Conservation (phyloP, 2,113 vertebrate genomes). For the Salminus brasiliensis region DNA sequence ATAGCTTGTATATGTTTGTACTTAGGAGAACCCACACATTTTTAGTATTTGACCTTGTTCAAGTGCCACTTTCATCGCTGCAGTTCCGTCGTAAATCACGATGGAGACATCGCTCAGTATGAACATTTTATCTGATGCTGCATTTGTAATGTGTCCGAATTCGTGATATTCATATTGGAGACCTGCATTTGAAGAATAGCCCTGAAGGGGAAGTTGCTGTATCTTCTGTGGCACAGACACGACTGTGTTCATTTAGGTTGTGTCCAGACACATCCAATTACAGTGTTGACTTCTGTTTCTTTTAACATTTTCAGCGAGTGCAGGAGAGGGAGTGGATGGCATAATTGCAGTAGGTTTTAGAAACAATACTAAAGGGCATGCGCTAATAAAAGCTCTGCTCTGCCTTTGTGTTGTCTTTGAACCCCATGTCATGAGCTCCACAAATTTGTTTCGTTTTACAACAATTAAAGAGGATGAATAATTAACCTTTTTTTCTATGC, state of each 20-base stretch:
- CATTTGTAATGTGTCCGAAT: conserved; percentile 5
- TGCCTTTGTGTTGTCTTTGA: conserved; percentile 36
- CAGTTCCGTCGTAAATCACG: conserved; percentile 25
- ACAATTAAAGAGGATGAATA: conserved; percentile 40
- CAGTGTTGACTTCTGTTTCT: neutral
- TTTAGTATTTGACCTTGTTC: neutral
- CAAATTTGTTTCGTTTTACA: conserved; percentile 30
- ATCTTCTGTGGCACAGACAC: neutral
- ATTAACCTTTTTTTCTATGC: conserved; percentile 33
- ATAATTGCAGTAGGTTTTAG: conserved; percentile 35
- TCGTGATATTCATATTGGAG: neutral
- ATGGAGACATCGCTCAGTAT: conserved; percentile 13
- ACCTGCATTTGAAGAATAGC: neutral
- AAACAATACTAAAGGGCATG: conserved; percentile 36
- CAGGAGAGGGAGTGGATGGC: neutral
- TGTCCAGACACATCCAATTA: conserved; percentile 12
- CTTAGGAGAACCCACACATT: neutral
- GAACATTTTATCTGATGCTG: conserved; percentile 19
- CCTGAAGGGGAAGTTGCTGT: neutral
- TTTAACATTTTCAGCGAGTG: neutral
- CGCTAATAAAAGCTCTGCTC: conserved; percentile 41
- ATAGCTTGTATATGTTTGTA: neutral
- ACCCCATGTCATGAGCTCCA: conserved; percentile 11
- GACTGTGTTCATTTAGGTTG: conserved; percentile 18
- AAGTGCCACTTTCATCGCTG: conserved; percentile 25